Conservation (phyloP, 2,797 vertebrate genomes). For the Sphenodon punctatus region DNA sequence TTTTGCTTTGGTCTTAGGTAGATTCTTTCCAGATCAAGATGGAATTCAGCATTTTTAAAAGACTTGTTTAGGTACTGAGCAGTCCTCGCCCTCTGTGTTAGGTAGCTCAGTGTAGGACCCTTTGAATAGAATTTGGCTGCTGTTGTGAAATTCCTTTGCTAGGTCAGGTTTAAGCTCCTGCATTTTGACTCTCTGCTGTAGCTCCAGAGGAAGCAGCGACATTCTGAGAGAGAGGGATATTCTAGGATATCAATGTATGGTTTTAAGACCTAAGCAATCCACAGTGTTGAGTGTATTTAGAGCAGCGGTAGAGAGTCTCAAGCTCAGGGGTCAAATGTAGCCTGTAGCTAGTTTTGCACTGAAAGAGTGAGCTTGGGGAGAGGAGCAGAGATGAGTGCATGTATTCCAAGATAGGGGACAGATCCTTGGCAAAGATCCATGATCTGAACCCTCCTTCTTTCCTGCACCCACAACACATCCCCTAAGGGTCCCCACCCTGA, state of each 20-base stretch:
- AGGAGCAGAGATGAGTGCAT: too few species aligned
- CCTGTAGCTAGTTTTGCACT: too few species aligned
- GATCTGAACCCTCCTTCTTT: too few species aligned
- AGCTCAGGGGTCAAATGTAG: too few species aligned
- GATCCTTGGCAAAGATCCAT: too few species aligned
- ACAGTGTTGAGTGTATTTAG: too few species aligned
- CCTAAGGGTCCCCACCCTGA: too few species aligned
- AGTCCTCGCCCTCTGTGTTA: background rate
- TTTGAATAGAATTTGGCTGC: background rate
- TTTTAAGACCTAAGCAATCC: rapidly evolving
- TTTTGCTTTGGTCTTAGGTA: too few species aligned
- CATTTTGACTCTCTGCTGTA: background rate
- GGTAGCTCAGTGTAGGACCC: background rate
- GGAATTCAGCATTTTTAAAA: background rate
- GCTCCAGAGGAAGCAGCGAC: background rate
- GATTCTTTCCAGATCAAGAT: background rate
- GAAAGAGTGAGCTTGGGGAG: too few species aligned
- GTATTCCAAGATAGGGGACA: too few species aligned
- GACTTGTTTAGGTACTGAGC: background rate
- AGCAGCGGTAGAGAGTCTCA: too few species aligned
- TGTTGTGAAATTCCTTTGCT: background rate
- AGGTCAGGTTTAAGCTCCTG: background rate
- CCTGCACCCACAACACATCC: too few species aligned
- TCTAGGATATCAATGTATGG: background rate
- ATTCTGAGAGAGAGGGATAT: background rate